Conservation (phyloP, 1,140 invertebrate genomes). For the Apocrypta bakeri region DNA sequence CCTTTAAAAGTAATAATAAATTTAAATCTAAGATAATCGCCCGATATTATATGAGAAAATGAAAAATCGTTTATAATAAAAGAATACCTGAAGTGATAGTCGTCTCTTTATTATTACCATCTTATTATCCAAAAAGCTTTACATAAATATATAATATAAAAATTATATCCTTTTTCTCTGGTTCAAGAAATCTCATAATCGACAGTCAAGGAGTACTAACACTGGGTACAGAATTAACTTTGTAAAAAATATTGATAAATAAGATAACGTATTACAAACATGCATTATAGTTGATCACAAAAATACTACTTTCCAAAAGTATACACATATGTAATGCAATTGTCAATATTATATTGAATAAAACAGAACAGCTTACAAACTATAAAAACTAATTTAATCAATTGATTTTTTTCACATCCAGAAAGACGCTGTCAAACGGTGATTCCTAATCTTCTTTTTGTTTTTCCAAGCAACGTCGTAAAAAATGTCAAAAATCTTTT, state of each 20-base stretch:
- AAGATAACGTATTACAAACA: slow-evolving; percentile 42
- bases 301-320: slow-evolving; percentile 45
- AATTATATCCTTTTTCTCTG: slow-evolving; percentile 46
- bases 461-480: slow-evolving; percentile 25
- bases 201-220: slow-evolving; percentile 30
- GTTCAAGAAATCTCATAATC: slow-evolving; percentile 38
- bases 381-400: slow-evolving; percentile 24
- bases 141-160: slow-evolving; percentile 50
- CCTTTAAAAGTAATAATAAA: slow-evolving; percentile 73
- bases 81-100: slow-evolving; percentile 50
- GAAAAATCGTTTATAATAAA: slow-evolving; percentile 73
- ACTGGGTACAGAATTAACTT: slow-evolving; percentile 42
- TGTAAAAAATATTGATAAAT: slow-evolving; percentile 46
- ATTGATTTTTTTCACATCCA: slow-evolving; percentile 27
- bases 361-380: slow-evolving; percentile 43
- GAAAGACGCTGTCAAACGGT: slow-evolving; percentile 37
- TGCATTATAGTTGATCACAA: slow-evolving; percentile 22
- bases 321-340: slow-evolving; percentile 43
- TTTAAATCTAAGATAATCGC: slow-evolving; percentile 68
- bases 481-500: slow-evolving; percentile 41
- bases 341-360: slow-evolving; percentile 34
- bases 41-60: slow-evolving; percentile 68
- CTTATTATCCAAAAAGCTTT: slow-evolving; percentile 41
- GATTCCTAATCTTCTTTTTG: slow-evolving; percentile 5
- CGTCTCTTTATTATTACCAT: slow-evolving; percentile 29